These are phyloP conservation scores for Lissonota sp. DNA, from an alignment of 2,888 invertebrate species.

Conservation along the genomic window DNA sequence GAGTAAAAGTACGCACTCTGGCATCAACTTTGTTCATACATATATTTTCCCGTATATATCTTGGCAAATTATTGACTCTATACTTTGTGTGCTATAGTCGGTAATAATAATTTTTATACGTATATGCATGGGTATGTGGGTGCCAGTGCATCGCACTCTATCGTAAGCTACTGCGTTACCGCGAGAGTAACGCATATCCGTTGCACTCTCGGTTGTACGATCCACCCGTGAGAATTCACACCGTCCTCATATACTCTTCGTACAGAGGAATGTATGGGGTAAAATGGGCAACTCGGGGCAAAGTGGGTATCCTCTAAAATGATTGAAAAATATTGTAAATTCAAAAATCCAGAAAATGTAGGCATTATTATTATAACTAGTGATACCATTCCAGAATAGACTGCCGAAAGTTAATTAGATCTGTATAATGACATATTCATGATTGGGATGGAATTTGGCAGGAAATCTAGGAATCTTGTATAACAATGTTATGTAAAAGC, in stretches of 20 bases:
- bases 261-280: too few species aligned
- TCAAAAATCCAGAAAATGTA: too few species aligned
- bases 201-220: constrained; percentile 17
- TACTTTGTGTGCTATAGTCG: background rate
- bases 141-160: constrained; percentile 59
- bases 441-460: too few species aligned
- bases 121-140: constrained; percentile 8
- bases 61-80: constrained; percentile 26
- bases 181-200: constrained; percentile 42
- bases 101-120: constrained; percentile 28
- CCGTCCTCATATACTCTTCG: constrained; percentile 1
- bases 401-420: too few species aligned
- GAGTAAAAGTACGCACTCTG: constrained; percentile 65
- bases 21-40: constrained; percentile 26
- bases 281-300: too few species aligned
- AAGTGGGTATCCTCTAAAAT: too few species aligned
- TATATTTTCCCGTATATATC: background rate
- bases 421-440: too few species aligned
- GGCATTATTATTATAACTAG: too few species aligned
- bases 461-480: too few species aligned
- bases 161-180: constrained; percentile 32
- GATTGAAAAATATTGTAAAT: too few species aligned
- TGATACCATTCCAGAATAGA: too few species aligned
- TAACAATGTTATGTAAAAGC: too few species aligned
- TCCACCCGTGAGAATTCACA: constrained; percentile 50